These are phyloP conservation scores for Alouatta palliata DNA, from an alignment of 2,113 vertebrate genomes.

Conservation along the genomic window DNA sequence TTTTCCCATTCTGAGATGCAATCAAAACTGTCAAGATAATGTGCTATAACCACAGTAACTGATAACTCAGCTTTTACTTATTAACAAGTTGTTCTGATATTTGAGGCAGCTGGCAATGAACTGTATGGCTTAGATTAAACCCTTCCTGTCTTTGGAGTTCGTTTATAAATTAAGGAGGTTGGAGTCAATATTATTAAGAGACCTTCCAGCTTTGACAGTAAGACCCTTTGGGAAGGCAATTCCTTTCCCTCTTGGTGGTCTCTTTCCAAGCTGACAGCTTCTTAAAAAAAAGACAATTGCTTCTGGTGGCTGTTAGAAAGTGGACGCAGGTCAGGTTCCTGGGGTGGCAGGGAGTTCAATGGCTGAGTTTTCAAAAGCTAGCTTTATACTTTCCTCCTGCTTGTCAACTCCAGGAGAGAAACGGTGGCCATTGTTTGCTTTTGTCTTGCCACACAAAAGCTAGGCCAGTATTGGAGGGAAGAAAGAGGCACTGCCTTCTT, in stretches of 20 bases:
- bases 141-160: neutral
- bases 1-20: neutral
- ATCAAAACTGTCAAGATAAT: neutral
- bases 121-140: neutral
- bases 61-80: neutral
- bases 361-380: conserved; percentile 51
- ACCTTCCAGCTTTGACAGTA: conserved; percentile 14
- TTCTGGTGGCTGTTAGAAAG: conserved; percentile 27
- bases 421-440: conserved; percentile 49
- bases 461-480: neutral
- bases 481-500: neutral
- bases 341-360: conserved; percentile 41
- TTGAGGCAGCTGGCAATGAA: neutral
- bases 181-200: neutral
- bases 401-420: conserved; percentile 4
- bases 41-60: neutral
- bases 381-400: neutral
- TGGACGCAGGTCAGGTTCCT: conserved; percentile 58
- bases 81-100: neutral
- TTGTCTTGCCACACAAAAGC: conserved; percentile 63
- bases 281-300: conserved; percentile 47
- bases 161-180: conserved; percentile 28
- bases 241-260: conserved; percentile 7
- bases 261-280: neutral
- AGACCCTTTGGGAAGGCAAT: conserved; percentile 8